These are phyloP conservation scores for Hypotaenidia philippensis DNA, from an alignment of 2,797 vertebrate species.

Conservation along the genomic window DNA sequence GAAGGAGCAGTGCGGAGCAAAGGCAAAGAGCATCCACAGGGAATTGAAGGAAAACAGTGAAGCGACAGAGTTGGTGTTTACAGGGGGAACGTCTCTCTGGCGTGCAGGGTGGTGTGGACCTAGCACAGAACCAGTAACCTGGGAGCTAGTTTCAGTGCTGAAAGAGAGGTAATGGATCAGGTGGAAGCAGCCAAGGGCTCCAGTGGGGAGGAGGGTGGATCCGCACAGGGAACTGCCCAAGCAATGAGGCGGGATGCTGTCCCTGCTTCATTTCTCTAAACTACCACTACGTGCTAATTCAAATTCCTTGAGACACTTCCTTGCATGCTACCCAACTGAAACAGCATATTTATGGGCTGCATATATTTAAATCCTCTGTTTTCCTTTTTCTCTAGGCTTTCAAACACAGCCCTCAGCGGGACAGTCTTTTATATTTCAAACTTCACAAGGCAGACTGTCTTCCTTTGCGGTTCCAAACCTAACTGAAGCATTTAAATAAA, in stretches of 20 bases:
- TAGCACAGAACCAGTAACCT: background rate
- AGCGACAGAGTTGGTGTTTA: fast-evolving
- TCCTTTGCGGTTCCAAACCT: conserved; percentile 51
- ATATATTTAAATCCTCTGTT: conserved; percentile 7
- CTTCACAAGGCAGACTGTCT: conserved; percentile 38
- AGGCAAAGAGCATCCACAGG: background rate
- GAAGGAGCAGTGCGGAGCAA: background rate
- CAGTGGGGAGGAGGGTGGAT: fast-evolving
- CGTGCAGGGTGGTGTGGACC: fast-evolving
- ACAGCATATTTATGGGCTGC: conserved; percentile 4
- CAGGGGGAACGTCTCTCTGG: fast-evolving
- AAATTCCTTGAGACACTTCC: conserved; percentile 1
- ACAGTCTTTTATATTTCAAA: conserved; percentile 39
- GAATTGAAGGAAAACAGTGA: background rate
- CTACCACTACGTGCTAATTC: background rate
- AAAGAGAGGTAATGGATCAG: background rate
- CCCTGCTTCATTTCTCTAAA: background rate
- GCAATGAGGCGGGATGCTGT: background rate
- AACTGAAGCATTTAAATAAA: conserved; percentile 61
- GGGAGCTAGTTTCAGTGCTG: background rate
- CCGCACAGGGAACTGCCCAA: background rate
- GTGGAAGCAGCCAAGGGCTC: background rate
- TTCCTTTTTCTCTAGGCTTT: conserved; percentile 15
- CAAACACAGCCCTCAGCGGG: background rate
- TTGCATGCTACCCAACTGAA: background rate